These are phyloP conservation scores for Alsophila aescularia DNA, from an alignment of 2,888 invertebrate species.

Conservation along the genomic window DNA sequence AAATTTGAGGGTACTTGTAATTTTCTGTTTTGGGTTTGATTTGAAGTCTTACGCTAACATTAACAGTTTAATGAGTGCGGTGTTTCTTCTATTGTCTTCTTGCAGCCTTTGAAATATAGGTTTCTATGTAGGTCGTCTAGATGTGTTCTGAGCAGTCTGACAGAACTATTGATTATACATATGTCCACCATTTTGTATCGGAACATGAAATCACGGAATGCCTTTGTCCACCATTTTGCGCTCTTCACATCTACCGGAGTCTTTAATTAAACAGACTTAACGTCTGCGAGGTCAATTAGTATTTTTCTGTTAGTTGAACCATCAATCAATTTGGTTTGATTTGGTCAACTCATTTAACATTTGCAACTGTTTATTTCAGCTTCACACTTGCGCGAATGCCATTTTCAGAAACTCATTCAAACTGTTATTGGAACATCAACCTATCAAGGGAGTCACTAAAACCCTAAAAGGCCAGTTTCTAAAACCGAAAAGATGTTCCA, in stretches of 20 bases:
- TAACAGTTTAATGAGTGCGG: neutral
- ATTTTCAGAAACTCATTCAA: neutral
- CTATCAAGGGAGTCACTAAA: slow-evolving; percentile 12
- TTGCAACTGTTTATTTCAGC: neutral
- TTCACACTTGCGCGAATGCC: neutral
- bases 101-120: slow-evolving; percentile 1
- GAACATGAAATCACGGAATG: slow-evolving; percentile 3
- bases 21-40: neutral
- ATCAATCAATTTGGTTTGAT: neutral
- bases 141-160: slow-evolving; percentile 32
- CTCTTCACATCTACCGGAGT: neutral
- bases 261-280: neutral
- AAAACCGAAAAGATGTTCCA: slow-evolving; percentile 25
- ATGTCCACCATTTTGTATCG: slow-evolving; percentile 60
- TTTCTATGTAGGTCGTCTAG: slow-evolving; percentile 13
- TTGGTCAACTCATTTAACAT: neutral
- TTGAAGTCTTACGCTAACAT: neutral
- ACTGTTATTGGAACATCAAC: slow-evolving; percentile 8
- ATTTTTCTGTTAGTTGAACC: too few species aligned
- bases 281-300: neutral
- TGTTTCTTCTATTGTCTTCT: neutral
- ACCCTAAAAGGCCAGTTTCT: slow-evolving; percentile 8
- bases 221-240: slow-evolving; percentile 16
- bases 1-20: slow-evolving; percentile 7
- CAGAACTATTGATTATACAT: slow-evolving; percentile 26